Base-by-base conservation (phyloP, 2,113 vertebrate species). In the Ardeotis arabs region DNA sequence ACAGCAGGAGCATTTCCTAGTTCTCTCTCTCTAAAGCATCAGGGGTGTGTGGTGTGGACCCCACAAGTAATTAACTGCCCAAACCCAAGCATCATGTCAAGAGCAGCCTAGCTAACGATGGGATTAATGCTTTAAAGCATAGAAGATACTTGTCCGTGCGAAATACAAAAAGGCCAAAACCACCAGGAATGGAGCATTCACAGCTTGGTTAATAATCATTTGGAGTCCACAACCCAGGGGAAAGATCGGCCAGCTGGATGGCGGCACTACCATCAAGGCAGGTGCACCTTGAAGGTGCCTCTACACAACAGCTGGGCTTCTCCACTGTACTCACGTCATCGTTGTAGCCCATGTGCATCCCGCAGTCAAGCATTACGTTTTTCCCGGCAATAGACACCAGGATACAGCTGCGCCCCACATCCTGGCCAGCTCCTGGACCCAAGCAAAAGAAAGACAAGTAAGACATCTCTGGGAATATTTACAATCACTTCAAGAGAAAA, bases 261-360 rank as follows among this genome's bases (percentile, higher is more conserved):
- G 84, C 14, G 20, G 15, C 11, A 27, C 12, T 41, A 39, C 39
- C 39, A 39, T 39, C 16, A 21, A 23, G 47, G 49, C 63, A 70
- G 52, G 62, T 2, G 14, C 31, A 14, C 58, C 16, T 4, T 10
- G 53, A 18, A 41, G 53, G 45, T 35, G 12, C 23, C 77, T 19
- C 35, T 31, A 19, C 13, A 0, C 13, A 2, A 4, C 7, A 2
- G 4, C 23, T 1, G 3, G 59, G 41, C 27, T n/a, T 12, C 52
- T n/a, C 20, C 44, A 0, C 22, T 19, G 22, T 16, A 98, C 99
- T 99, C 91, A 99, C 99, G 0, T 99, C 99, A 7, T 99, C 99
- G 1, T 99, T 99, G 97, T 98, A 99, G 68, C 99, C 99, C 99
- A 99, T 99, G 97, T 99, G 99, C 99, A 99, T 99, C 7, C 99